A percentile compares a stretch with the other conserved stretches of the same genome.
Conservation (phyloP, 2,888 invertebrate genomes). For the Acanthococcus lagerstroemiae region DNA sequence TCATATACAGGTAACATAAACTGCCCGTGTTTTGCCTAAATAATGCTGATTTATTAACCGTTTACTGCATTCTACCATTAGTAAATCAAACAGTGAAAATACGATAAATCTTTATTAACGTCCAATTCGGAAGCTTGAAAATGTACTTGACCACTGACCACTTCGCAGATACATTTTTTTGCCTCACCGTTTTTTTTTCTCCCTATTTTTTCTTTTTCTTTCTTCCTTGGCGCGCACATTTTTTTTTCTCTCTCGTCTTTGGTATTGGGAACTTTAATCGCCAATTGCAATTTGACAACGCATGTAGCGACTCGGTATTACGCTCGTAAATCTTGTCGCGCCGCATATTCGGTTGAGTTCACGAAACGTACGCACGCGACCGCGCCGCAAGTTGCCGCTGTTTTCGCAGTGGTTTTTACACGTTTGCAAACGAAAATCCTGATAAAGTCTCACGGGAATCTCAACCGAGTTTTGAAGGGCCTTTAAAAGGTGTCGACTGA, state of each 20-base stretch:
- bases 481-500: too few species aligned
- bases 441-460: too few species aligned
- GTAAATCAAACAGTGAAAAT: constrained; percentile 24
- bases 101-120: constrained; percentile 29
- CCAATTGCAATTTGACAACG: neutral
- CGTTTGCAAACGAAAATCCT: too few species aligned
- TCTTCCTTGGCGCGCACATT: neutral
- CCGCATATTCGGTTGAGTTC: too few species aligned
- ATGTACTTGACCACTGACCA: neutral
- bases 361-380: too few species aligned
- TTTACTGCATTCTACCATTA: constrained; percentile 11
- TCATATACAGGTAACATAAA: constrained; percentile 58
- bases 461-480: too few species aligned
- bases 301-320: too few species aligned
- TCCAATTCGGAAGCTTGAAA: constrained; percentile 27
- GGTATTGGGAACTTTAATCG: too few species aligned
- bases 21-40: constrained; percentile 13
- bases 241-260: neutral
- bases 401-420: too few species aligned
- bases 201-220: neutral
- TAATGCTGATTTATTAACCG: constrained; percentile 27
- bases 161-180: neutral
- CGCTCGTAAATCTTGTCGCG: too few species aligned
- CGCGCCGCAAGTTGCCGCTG: too few species aligned
- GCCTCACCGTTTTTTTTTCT: neutral